Percentiles rank a stretch among this genome's conserved stretches.
Evolutionary conservation across 2,797 vertebrate species (phyloP).

Genomic region (Gobionotothen gibberifrons): DNA sequence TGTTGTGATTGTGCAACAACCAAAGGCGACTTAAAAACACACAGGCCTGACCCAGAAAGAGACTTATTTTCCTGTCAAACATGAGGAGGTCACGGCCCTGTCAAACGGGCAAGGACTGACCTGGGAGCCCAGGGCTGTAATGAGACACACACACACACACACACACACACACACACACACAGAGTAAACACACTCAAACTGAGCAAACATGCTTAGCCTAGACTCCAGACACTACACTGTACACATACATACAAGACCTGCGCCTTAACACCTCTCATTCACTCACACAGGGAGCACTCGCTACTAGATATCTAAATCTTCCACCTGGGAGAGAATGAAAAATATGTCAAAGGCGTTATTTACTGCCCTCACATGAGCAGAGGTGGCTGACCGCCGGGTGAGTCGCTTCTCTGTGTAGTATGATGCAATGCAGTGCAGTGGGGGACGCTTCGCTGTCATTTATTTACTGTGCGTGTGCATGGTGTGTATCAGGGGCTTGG

Average conservation of each 20-base stretch:
- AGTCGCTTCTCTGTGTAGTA: conserved; percentile 70
- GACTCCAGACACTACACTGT: conserved; percentile 38
- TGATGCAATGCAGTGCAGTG: conserved; percentile 66
- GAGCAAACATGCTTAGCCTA: conserved; percentile 50
- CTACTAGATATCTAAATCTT: conserved; percentile 72
- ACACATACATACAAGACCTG: conserved; percentile 22
- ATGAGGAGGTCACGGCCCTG: conserved; percentile 65
- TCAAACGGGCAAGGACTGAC: conserved; percentile 57
- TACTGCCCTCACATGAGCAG: conserved; percentile 60
- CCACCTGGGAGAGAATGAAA: conserved; percentile 80
- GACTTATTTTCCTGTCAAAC: conserved; percentile 59
- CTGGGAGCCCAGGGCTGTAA: conserved; percentile 48
- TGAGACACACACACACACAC: conserved; percentile 53
- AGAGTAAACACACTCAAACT: conserved; percentile 57
- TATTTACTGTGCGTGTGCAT: conserved; percentile 73
- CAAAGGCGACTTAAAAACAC: conserved; percentile 14
- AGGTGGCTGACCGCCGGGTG: conserved; percentile 73
- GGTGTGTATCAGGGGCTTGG: conserved; percentile 20
- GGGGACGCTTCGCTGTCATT: conserved; percentile 63
- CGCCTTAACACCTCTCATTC: conserved; percentile 34
- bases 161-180: conserved; percentile 53
- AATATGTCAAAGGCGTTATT: conserved; percentile 72
- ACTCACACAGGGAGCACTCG: conserved; percentile 39
- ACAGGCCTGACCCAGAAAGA: conserved; percentile 39
- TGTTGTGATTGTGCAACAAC: conserved; percentile 40